Evolutionary conservation across 2,888 invertebrate genomes (phyloP).

Genomic region (Linyphia triangularis): DNA sequence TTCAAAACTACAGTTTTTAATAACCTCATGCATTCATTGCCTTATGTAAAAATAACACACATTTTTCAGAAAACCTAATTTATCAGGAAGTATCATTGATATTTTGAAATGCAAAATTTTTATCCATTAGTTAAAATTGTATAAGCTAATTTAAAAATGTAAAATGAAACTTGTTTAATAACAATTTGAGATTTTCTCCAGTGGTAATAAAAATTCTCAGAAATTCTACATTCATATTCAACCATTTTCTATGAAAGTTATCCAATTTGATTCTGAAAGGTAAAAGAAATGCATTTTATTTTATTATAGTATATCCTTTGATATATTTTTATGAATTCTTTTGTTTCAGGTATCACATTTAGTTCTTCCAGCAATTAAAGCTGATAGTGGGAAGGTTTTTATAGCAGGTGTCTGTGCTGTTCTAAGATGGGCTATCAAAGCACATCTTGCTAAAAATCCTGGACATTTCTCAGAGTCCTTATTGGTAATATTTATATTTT

Average conservation of each 20-base stretch:
- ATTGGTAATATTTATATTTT: slow-evolving; percentile 33
- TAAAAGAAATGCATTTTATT: neutral
- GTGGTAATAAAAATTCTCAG: too few species aligned
- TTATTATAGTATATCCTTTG: neutral
- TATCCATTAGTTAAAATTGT: too few species aligned
- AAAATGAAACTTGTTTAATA: too few species aligned
- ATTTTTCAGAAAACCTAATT: too few species aligned
- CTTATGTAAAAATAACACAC: too few species aligned
- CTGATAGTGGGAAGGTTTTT: slow-evolving; percentile 13
- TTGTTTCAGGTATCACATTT: slow-evolving; percentile 1
- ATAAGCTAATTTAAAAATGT: too few species aligned
- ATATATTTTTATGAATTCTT: neutral
- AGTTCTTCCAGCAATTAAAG: slow-evolving; percentile 49
- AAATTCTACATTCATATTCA: neutral
- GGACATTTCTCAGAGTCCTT: slow-evolving; percentile 23
- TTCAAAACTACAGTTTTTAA: too few species aligned
- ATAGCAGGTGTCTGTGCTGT: slow-evolving; percentile 74
- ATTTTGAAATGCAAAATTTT: too few species aligned
- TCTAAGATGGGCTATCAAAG: slow-evolving; percentile 67
- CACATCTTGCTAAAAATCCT: slow-evolving; percentile 17
- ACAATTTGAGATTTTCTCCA: too few species aligned
- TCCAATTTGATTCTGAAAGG: neutral
- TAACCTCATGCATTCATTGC: too few species aligned
- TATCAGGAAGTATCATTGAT: too few species aligned
- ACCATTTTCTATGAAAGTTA: neutral